These are phyloP conservation scores for Tridacna gigas DNA, from an alignment of 2,888 invertebrate species.

Conservation along the genomic window DNA sequence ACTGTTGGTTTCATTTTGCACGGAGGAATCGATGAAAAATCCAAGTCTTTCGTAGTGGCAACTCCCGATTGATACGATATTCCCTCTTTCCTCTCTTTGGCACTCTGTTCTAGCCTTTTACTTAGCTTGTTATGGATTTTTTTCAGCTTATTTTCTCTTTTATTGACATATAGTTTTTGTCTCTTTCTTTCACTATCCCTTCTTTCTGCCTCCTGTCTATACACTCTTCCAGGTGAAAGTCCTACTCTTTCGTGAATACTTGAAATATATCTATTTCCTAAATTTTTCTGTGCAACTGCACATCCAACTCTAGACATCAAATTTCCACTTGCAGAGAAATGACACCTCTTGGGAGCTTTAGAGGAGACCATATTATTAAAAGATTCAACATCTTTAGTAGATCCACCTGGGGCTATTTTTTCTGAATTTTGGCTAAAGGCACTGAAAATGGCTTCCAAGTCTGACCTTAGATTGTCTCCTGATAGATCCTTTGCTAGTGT, in stretches of 20 bases:
- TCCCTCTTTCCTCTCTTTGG: conserved; percentile 39
- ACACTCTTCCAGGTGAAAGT: conserved; percentile 42
- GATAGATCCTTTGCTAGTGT: conserved; percentile 11
- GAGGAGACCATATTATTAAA: conserved; percentile 54
- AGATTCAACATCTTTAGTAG: conserved; percentile 55
- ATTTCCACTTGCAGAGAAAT: conserved; percentile 41
- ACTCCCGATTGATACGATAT: conserved; percentile 38
- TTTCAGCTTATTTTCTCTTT: conserved; percentile 31
- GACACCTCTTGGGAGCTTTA: conserved; percentile 49
- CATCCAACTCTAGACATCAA: conserved; percentile 32
- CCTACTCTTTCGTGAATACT: conserved; percentile 26
- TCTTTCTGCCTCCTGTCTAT: conserved; percentile 6
- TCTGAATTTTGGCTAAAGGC: conserved; percentile 34
- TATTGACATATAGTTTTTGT: conserved; percentile 16
- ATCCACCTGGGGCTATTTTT: conserved; percentile 51
- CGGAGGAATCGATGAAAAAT: background rate
- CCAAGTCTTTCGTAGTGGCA: background rate
- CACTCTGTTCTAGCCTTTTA: background rate
- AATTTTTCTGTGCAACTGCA: conserved; percentile 47
- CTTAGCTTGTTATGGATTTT: conserved; percentile 34
- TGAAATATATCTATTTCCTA: conserved; percentile 30
- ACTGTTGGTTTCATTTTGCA: background rate
- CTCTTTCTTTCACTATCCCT: conserved; percentile 41
- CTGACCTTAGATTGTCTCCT: conserved; percentile 11
- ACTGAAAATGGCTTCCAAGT: conserved; percentile 25